These are phyloP conservation scores for Gymnocephalus cernua DNA, from an alignment of 2,113 vertebrate species.

Conservation along the genomic window DNA sequence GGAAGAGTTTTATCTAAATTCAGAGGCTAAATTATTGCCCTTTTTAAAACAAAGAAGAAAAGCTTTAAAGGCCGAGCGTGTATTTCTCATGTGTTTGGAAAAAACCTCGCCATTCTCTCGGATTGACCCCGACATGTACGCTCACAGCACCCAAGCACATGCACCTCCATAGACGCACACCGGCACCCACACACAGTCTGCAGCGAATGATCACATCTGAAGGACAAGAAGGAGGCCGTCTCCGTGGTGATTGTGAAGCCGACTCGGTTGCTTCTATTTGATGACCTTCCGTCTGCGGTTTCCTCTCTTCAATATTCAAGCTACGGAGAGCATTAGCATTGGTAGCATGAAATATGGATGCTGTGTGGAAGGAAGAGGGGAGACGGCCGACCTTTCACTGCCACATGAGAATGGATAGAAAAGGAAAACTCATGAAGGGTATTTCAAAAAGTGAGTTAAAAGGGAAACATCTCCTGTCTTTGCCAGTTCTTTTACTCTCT, in stretches of 20 bases:
- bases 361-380: slow-evolving; percentile 36
- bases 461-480: slow-evolving; percentile 28
- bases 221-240: slow-evolving; percentile 27
- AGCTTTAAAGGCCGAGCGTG: not conserved
- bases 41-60: slow-evolving; percentile 1
- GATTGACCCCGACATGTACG: not conserved
- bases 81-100: not conserved
- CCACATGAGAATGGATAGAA: slow-evolving; percentile 36
- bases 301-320: slow-evolving; percentile 52
- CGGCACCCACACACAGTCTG: slow-evolving; percentile 4
- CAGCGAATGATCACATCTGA: not conserved
- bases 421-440: slow-evolving; percentile 20
- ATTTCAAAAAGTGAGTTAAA: slow-evolving; percentile 32
- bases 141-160: not conserved
- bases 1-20: not conserved
- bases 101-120: not conserved
- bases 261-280: not conserved
- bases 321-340: slow-evolving; percentile 57
- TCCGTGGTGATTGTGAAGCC: slow-evolving; percentile 18
- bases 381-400: slow-evolving; percentile 59
- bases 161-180: not conserved
- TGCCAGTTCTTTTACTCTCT: slow-evolving; percentile 24
- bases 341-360: slow-evolving; percentile 74
- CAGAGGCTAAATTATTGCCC: not conserved
- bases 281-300: slow-evolving; percentile 30